Evolutionary conservation across 2,797 vertebrate species (phyloP), one percentile per base, ranked within the genome.

Genomic region (Lepilemur septentrionalis): DNA sequence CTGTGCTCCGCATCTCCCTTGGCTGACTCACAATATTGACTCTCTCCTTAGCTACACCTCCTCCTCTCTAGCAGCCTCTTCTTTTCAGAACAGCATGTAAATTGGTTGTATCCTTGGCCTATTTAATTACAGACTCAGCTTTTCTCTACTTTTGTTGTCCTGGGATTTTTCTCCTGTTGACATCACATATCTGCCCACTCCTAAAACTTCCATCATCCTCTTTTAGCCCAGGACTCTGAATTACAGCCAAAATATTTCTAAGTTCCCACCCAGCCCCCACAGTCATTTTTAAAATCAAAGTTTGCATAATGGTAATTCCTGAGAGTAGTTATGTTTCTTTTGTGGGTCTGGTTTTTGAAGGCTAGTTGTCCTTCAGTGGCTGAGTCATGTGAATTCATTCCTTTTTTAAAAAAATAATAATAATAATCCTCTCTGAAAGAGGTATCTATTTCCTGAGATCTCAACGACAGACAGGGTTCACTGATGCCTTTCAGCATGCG

Each of bases 1-100:
- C 1, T 2, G 0, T 35, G 86, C 35, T 79, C 50, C 15, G 50
- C 25, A 4, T 43, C 83, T 89, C 75, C 35, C 85, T 79, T 9
- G 35, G 91, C 88, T 83, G 95, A 96, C 81, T 88, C 95, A 65
- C 57, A 84, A 69, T 69, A 6, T 35, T 67, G 94, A 87, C 72
- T 93, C 88, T 94, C 89, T 67, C 84, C 83, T 41, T 81, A 32
- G 81, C 89, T 76, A 30, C 89, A 30, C 73, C 79, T n/a, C 63
- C 48, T 61, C 52, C 76, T 75, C 82, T 32, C 84, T 43, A 75
- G 57, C 88, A 70, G 11, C 92, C 57, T 61, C 82, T 9, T 92
- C 67, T 57, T 80, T 46, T 76, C 83, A 35, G 59, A 81, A 65
- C 38, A 52, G 57, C 69, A 0, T 25, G 23, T n/a, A 30, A 80